Percentiles rank a stretch among this genome's conserved stretches.
Evolutionary conservation across 2,113 vertebrate species (phyloP).

Genomic region (Gadus chalcogrammus): DNA sequence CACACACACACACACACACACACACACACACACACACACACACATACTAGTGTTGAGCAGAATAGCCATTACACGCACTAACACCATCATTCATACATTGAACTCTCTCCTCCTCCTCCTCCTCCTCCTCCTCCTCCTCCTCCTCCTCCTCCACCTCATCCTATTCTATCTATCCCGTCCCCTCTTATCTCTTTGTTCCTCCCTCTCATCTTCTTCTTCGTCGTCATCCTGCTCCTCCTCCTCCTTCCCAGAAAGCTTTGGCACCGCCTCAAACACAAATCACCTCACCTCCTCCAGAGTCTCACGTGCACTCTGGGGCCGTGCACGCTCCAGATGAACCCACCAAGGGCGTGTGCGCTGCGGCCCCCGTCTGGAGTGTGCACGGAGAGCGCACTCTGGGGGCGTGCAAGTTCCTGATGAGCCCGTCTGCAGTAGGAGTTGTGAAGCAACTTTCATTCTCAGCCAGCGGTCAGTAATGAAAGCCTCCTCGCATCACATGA

Average conservation of each 20-base stretch:
- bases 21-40: too few relatives aligned
- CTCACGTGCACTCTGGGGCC: conserved; percentile 5
- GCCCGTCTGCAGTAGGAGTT: background rate
- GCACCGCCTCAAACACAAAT: background rate
- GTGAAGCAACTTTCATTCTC: conserved; percentile 4
- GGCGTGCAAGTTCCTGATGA: conserved; percentile 14
- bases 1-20: too few relatives aligned
- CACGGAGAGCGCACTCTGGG: background rate
- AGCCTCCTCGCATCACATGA: conserved; percentile 25
- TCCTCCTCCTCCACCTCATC: conserved; percentile 11
- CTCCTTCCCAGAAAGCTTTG: background rate
- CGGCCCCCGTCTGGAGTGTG: too few relatives aligned
- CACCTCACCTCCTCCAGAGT: conserved; percentile 1
- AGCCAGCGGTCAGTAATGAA: conserved; percentile 15
- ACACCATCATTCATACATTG: too few relatives aligned
- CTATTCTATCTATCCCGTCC: conserved; percentile 7
- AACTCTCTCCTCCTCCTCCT: conserved; percentile 8
- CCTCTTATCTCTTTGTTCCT: conserved; percentile 28
- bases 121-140: conserved; percentile 4
- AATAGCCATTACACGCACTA: too few relatives aligned
- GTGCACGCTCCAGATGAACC: conserved; percentile 21
- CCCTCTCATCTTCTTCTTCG: background rate
- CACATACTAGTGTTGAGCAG: too few relatives aligned
- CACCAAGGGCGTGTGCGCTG: background rate
- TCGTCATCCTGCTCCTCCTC: background rate